These are phyloP conservation scores for Cotesia congregata DNA, from an alignment of 2,888 invertebrate genomes.

Conservation along the genomic window DNA sequence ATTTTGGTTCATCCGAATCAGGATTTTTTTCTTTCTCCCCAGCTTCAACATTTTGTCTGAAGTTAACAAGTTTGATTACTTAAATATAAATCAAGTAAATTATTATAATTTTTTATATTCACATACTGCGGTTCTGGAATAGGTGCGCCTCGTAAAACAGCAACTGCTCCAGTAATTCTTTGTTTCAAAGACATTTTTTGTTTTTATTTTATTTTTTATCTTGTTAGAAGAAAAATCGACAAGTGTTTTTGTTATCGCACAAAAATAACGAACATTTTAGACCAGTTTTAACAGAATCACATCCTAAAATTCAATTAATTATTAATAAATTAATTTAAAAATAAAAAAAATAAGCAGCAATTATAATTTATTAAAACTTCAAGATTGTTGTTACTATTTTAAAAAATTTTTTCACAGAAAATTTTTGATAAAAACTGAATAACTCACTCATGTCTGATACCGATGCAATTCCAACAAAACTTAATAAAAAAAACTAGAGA, in stretches of 20 bases:
- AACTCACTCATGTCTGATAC: not conserved
- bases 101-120: constrained; percentile 51
- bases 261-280: constrained; percentile 20
- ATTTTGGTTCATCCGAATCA: constrained; percentile 42
- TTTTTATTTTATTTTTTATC: constrained; percentile 25
- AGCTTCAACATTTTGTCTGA: constrained; percentile 51
- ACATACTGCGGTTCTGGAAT: constrained; percentile 49
- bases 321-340: not conserved
- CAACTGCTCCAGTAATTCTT: constrained; percentile 57
- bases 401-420: not conserved
- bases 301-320: not conserved
- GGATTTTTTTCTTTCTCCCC: constrained; percentile 57
- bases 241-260: not conserved
- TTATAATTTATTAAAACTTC: too few relatives aligned
- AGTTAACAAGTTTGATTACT: constrained; percentile 16
- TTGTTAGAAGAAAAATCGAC: constrained; percentile 23
- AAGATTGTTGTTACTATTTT: too few relatives aligned
- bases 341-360: too few relatives aligned
- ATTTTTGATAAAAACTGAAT: not conserved
- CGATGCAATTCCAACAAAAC: not conserved
- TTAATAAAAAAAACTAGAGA: not conserved
- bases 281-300: not conserved
- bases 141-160: constrained; percentile 54
- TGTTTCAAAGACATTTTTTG: constrained; percentile 56
- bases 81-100: not conserved